Percentiles rank a stretch among this genome's conserved stretches.
phyloP scores from a whole-genome alignment of 2,888 invertebrate genomes.

The Tuberolachnus salignus region DNA sequence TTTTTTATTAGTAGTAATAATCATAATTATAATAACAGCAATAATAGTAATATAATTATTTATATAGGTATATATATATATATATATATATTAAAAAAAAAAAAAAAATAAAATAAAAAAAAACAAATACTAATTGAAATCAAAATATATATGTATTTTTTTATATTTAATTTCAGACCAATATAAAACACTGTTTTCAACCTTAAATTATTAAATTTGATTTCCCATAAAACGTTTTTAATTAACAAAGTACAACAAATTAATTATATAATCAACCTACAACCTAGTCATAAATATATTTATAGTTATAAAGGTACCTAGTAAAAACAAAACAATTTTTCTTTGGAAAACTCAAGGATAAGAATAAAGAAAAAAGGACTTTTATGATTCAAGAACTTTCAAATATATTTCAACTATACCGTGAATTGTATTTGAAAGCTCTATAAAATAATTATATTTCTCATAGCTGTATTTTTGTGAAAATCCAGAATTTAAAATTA shows the following conservation, averaged over 20 bases:
- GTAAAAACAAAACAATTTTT: constrained; percentile 32
- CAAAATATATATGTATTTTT: constrained; percentile 26
- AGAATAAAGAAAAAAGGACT: constrained; percentile 24
- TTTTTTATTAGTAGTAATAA: constrained; percentile 34
- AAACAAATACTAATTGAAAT: constrained; percentile 39
- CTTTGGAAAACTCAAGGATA: not conserved
- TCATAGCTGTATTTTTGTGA: constrained; percentile 49
- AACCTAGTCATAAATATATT: constrained; percentile 31
- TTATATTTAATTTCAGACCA: constrained; percentile 15
- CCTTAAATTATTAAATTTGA: constrained; percentile 37
- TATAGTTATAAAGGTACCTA: not conserved
- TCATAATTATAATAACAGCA: constrained; percentile 39
- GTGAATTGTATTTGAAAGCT: constrained; percentile 50
- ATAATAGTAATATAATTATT: constrained; percentile 16
- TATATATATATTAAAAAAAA: too few species aligned
- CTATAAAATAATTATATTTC: constrained; percentile 21
- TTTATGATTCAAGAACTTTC: constrained; percentile 20
- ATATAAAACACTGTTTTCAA: constrained; percentile 36
- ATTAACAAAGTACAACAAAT: constrained; percentile 40
- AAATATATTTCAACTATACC: constrained; percentile 35
- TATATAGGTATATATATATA: not conserved
- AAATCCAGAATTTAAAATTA: not conserved
- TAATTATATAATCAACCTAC: constrained; percentile 39
- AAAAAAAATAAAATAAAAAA: constrained; percentile 10
- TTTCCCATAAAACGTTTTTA: constrained; percentile 39